phyloP scores from a whole-genome alignment of 2,888 invertebrate species.

The Omphaloscelis lunosa region DNA sequence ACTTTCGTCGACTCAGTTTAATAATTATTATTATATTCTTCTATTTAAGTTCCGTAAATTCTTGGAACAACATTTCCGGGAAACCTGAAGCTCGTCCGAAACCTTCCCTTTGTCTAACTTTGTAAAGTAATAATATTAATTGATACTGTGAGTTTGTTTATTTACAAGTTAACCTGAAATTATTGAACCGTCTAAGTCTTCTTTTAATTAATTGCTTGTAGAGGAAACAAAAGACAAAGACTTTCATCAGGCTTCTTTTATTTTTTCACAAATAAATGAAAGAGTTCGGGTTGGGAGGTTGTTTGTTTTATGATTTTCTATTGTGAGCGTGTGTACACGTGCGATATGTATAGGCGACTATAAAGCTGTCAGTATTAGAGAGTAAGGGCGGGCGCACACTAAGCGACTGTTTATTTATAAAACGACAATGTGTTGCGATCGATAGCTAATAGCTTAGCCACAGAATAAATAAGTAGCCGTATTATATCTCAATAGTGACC shows the following conservation, averaged over 20 bases:
- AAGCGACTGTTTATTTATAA: constrained; percentile 58
- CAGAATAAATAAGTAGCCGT: too few relatives aligned
- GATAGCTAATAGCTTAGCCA: constrained; percentile 31
- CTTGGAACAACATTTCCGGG: constrained; percentile 33
- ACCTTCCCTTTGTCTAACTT: constrained; percentile 36
- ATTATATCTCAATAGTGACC: too few relatives aligned
- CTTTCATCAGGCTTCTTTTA: not conserved
- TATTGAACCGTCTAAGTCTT: constrained; percentile 27
- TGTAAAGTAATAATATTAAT: constrained; percentile 48
- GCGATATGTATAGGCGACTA: constrained; percentile 32
- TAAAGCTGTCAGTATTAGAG: constrained; percentile 63
- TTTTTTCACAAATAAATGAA: constrained; percentile 1
- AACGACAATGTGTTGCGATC: constrained; percentile 34
- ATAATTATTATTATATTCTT: constrained; percentile 19
- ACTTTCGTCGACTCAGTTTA: not conserved
- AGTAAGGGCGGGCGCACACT: constrained; percentile 42
- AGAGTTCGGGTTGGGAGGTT: not conserved
- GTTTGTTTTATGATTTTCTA: constrained; percentile 32
- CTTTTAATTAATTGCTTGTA: constrained; percentile 44
- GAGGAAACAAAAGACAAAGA: constrained; percentile 22
- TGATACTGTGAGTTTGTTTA: constrained; percentile 36
- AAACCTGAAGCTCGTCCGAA: constrained; percentile 25
- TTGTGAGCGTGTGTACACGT: constrained; percentile 36
- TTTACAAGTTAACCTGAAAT: constrained; percentile 18
- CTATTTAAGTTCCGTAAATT: constrained; percentile 16